Evolutionary conservation across 2,888 invertebrate species (phyloP).

Genomic region (Brachyopa scutellaris): DNA sequence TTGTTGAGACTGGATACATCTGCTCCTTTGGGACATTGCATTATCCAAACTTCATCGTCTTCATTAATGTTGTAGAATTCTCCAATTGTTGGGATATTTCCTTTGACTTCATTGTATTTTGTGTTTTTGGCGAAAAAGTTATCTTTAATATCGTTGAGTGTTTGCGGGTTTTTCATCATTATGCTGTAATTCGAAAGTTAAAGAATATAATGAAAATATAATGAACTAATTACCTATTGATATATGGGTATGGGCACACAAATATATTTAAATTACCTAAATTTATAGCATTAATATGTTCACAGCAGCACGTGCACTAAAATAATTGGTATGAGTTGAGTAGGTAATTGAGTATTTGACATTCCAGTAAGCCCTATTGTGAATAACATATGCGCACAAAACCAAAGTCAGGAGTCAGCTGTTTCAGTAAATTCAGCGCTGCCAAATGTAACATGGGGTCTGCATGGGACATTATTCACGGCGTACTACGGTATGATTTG

Average conservation of each 20-base stretch:
- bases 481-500: too few species aligned
- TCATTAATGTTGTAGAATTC: conserved; percentile 71
- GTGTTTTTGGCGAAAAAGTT: conserved; percentile 67
- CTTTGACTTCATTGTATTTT: conserved; percentile 67
- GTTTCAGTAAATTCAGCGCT: too few species aligned
- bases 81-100: conserved; percentile 63
- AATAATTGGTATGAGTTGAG: too few species aligned
- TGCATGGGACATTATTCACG: too few species aligned
- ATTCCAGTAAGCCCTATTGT: neutral
- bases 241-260: too few species aligned
- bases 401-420: too few species aligned
- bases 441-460: too few species aligned
- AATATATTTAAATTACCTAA: too few species aligned
- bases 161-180: neutral
- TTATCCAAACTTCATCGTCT: conserved; percentile 76
- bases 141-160: conserved; percentile 16
- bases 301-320: conserved; percentile 9
- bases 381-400: too few species aligned
- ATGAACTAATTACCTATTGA: neutral
- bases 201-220: too few species aligned
- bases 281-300: conserved; percentile 6
- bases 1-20: conserved; percentile 68
- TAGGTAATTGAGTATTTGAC: neutral
- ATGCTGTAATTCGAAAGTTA: neutral
- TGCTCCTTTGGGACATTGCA: conserved; percentile 76